Evolutionary conservation across 2,113 vertebrate genomes (phyloP).

Genomic region (Nothoprocta pentlandii): DNA sequence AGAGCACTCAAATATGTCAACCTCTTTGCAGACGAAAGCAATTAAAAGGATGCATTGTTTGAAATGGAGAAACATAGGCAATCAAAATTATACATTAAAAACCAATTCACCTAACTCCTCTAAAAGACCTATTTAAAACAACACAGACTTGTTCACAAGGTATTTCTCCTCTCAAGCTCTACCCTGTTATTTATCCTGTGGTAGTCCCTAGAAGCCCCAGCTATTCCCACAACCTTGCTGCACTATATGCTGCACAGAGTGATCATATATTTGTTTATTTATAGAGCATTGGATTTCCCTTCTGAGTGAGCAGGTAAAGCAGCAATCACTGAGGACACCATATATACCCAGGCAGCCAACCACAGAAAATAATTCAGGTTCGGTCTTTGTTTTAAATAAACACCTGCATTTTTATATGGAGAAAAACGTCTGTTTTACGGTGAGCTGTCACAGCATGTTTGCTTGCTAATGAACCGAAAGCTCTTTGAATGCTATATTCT

Average conservation of each 20-base stretch:
- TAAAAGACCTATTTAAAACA: background rate
- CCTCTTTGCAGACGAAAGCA: background rate
- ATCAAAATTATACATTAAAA: background rate
- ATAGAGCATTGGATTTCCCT: background rate
- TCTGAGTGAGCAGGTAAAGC: conserved; percentile 21
- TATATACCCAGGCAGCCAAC: background rate
- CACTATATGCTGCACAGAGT: background rate
- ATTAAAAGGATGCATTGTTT: background rate
- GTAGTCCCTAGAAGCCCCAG: background rate
- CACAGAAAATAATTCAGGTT: conserved; percentile 44
- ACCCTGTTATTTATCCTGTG: background rate
- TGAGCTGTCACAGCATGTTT: conserved; percentile 59
- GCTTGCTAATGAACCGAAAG: conserved; percentile 42
- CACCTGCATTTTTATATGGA: conserved; percentile 51
- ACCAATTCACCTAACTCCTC: background rate
- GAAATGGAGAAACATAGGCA: background rate
- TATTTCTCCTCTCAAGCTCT: background rate
- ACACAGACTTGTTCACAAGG: background rate
- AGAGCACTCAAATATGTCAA: background rate
- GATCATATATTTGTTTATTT: background rate
- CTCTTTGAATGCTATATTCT: conserved; percentile 42
- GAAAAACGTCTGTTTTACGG: conserved; percentile 56
- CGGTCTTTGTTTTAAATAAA: conserved; percentile 49
- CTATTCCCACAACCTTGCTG: background rate
- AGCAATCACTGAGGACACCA: background rate